phyloP scores from a whole-genome alignment of 2,888 invertebrate genomes.

The Latrodectus hesperus region DNA sequence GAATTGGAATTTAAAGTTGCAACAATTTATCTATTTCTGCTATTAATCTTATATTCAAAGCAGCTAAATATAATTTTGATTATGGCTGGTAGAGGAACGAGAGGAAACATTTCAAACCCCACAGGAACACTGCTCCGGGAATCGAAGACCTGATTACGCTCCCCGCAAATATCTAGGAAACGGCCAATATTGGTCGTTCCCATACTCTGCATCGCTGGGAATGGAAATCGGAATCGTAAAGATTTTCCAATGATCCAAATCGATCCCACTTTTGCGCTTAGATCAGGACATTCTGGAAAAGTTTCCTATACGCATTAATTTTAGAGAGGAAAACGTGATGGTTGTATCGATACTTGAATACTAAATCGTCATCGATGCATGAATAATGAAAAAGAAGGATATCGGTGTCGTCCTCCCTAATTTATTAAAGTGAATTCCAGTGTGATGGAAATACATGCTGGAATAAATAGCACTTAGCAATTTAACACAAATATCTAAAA shows the following conservation, averaged over 20 bases:
- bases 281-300: slow-evolving; percentile 27
- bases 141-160: slow-evolving; percentile 43
- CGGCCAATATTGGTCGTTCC: neutral
- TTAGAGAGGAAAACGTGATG: slow-evolving; percentile 12
- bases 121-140: neutral
- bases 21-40: no score
- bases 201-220: slow-evolving; percentile 16
- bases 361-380: slow-evolving; percentile 22
- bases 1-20: no score
- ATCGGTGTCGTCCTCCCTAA: neutral
- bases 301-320: slow-evolving; percentile 45
- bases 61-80: neutral
- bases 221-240: slow-evolving; percentile 28
- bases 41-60: no score
- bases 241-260: slow-evolving; percentile 43
- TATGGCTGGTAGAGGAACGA: neutral
- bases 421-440: neutral
- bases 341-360: slow-evolving; percentile 28
- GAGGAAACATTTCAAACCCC: neutral
- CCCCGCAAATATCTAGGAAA: slow-evolving; percentile 16
- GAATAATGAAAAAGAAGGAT: slow-evolving; percentile 32
- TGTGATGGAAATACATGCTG: neutral
- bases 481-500: no score
- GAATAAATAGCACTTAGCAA: no score
- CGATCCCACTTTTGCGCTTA: neutral